Conservation (phyloP, 64 coral and sea anemone genomes). For the Dendronephthya gigantea region DNA sequence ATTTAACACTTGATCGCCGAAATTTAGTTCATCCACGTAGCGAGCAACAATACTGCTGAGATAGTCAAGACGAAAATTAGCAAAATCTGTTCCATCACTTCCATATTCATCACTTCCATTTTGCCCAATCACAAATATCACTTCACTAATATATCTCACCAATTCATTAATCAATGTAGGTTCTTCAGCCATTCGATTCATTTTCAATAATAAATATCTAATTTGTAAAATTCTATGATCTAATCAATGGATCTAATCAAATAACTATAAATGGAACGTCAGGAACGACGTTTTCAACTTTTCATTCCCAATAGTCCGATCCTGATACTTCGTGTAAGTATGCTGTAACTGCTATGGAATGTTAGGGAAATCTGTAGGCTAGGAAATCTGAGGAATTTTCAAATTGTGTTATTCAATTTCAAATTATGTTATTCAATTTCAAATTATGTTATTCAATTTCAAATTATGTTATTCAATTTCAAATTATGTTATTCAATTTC, state of each 20-base stretch:
- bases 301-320: too few species aligned
- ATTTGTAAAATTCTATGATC: not conserved
- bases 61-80: not conserved
- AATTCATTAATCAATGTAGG: not conserved
- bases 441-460: too few species aligned
- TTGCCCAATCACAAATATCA: not conserved
- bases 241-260: too few species aligned
- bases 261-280: too few species aligned
- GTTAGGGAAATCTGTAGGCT: too few species aligned
- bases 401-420: too few species aligned
- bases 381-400: too few species aligned
- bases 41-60: not conserved
- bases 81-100: not conserved
- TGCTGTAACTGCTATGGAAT: too few species aligned
- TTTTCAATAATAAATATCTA: not conserved
- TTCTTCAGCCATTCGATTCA: not conserved
- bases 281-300: too few species aligned
- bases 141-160: not conserved
- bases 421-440: too few species aligned
- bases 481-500: too few species aligned
- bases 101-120: not conserved
- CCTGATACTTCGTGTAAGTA: too few species aligned
- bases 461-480: not conserved
- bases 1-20: not conserved
- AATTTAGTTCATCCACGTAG: not conserved